Base-by-base conservation (phyloP, 2,888 invertebrate species). In the Hololepta plana region DNA sequence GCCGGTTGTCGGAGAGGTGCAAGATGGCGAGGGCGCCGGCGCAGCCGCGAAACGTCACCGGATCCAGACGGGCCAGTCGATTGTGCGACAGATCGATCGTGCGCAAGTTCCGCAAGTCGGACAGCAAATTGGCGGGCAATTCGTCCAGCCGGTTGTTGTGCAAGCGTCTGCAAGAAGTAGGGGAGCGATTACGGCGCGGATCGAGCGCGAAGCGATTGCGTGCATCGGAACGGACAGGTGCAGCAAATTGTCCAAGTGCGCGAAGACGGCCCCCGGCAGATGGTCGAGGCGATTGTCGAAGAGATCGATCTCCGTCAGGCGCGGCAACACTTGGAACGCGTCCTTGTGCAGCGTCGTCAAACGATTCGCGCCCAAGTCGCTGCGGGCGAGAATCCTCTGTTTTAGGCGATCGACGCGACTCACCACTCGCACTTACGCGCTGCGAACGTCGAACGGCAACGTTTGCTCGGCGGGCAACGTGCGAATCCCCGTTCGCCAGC, bases 241-340 rank as follows among this genome's bases (percentile, higher is more conserved):
- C 36, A 61, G 59, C 19, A 76, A 50, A 40, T 64, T 69, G 37
- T 62, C 58, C 25, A 74, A 53, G 6, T 66, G 60, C 37, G 67
- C 62, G 41, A 80, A 79, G 32, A 74, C 57, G 2, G 62, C 60
- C 3, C 62, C 57, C 0, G 75, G 72, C 13, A 81, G 47, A 42
- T 63, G 66, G 38, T 72, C 69, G 12, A 82, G 60, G 29, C 63
- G 63, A 48, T 82, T 82, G 42, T 73, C 71, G 36, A 76, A 79
- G 42, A 82, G 59, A 46, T 81, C 73, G 26, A 74, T 46, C 41
- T 74, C 70, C 24, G 59, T 59, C 3, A 80, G 52, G 12, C 67
- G 63, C 3, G 60, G 57, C 54, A 80, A 59, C 5, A 67, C 67
- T 36, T 63, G 61, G 43, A 80, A 76, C 0, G 72, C 64, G 32